Base-by-base conservation (phyloP, 2,797 vertebrate species). In the Propithecus perrieri region DNA sequence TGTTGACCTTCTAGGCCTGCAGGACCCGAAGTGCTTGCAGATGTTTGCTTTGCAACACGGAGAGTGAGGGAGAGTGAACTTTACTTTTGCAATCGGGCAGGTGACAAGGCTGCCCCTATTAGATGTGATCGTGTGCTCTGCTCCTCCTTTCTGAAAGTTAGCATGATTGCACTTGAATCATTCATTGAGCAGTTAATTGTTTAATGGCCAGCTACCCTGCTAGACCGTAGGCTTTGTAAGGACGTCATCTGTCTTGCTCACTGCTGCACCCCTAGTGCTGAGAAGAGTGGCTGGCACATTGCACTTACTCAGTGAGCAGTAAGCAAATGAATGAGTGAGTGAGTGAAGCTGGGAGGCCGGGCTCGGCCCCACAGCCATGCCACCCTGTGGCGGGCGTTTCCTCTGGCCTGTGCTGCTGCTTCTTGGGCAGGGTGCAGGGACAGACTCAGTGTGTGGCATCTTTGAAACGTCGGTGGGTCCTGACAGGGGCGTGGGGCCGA, bases 401-500 rank as follows among this genome's bases (percentile, higher is more conserved):
- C 20, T n/a, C 71, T 43, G 18, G 12, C 2, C 33, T 0, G 0
- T 0, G 8, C 10, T 7, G n/a, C 67, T n/a, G 75, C 35, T 69
- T 43, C 14, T 28, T 5, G 9, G 35, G n/a, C 63, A 57, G 50
- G 46, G 38, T 59, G 2, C 35, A 28, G 63, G 63, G 63, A 65
- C 63, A 18, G 63, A 4, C 17, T 18, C 0, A 28, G 57, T 17
- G 17, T 35, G 63, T 1, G 6, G 80, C 59, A 33, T 76, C 91
- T 76, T 50, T 3, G 4, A 35, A 33, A 14, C 14, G 59, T 55
- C 57, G 22, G 35, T 1, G 0, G 72, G 53, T 38, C 2, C 59
- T n/a, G 74, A 43, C 55, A 43, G 76, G 74, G 30, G 26, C 1
- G 0, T 1, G 4, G 38, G 33, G 24, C 8, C 0, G 5, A 3